These are phyloP conservation scores for Pediacus dermestoides DNA, from an alignment of 2,888 invertebrate species.

Conservation along the genomic window DNA sequence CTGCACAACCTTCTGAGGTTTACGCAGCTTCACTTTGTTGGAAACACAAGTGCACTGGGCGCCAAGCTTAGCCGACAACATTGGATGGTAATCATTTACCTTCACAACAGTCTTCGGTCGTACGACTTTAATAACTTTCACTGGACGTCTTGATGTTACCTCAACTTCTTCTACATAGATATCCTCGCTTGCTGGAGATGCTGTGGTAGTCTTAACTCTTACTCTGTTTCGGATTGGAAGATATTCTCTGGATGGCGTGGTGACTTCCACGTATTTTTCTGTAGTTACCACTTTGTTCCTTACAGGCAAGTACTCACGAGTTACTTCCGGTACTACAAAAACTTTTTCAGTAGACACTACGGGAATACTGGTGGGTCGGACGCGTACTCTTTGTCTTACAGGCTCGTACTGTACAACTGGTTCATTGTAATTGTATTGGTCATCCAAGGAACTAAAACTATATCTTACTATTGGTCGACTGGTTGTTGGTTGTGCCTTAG, in stretches of 20 bases:
- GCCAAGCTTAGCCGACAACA: slow-evolving; percentile 66
- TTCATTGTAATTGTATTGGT: slow-evolving; percentile 25
- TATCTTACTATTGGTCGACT: slow-evolving; percentile 33
- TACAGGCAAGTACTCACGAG: slow-evolving; percentile 18
- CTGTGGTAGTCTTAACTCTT: slow-evolving; percentile 10
- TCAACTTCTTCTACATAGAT: slow-evolving; percentile 9
- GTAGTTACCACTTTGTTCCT: slow-evolving; percentile 15
- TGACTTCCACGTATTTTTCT: slow-evolving; percentile 16
- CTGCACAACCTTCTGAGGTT: slow-evolving; percentile 37
- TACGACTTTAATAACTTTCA: slow-evolving; percentile 22
- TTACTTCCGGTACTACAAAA: slow-evolving; percentile 14
- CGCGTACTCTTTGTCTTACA: slow-evolving; percentile 6
- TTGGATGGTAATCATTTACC: slow-evolving; percentile 68
- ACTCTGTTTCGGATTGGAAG: slow-evolving; percentile 18
- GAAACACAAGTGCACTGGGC: slow-evolving; percentile 71
- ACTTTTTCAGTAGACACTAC: slow-evolving; percentile 13
- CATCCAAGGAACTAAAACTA: slow-evolving; percentile 34
- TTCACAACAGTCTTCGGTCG: slow-evolving; percentile 62
- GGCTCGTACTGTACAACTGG: no score
- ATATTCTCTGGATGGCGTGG: slow-evolving; percentile 22
- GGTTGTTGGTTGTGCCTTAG: slow-evolving; percentile 20
- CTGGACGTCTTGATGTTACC: slow-evolving; percentile 20
- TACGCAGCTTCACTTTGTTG: slow-evolving; percentile 54
- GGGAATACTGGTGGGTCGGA: slow-evolving; percentile 13
- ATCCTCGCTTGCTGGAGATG: neutral